A percentile compares a stretch with the other conserved stretches of the same genome.
phyloP scores from a whole-genome alignment of 2,113 vertebrate genomes.

The Salvelinus fontinalis region DNA sequence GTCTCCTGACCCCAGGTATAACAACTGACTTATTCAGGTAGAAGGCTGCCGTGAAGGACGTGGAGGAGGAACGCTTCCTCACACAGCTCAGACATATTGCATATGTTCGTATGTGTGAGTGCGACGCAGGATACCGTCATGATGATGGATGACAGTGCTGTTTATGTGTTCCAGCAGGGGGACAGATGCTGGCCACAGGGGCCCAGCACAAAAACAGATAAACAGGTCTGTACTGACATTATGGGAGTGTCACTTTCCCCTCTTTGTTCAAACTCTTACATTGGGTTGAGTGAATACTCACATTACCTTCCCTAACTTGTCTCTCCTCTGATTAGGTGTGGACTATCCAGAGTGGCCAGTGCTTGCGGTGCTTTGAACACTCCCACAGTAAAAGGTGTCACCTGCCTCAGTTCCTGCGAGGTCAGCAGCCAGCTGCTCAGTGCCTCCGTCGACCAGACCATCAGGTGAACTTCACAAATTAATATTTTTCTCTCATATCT shows the following conservation, averaged over 20 bases:
- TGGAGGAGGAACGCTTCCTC: slow-evolving; percentile 96
- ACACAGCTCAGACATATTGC: slow-evolving; percentile 94
- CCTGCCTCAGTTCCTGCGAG: slow-evolving; percentile 93
- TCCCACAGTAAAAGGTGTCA: slow-evolving; percentile 96
- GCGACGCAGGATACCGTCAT: slow-evolving; percentile 98
- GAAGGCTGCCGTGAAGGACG: slow-evolving; percentile 98
- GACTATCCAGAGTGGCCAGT: slow-evolving; percentile 98
- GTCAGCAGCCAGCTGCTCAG: slow-evolving; percentile 97
- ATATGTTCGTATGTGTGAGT: slow-evolving; percentile 60
- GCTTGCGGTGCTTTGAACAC: slow-evolving; percentile 90
- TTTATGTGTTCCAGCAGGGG: slow-evolving; percentile 97
- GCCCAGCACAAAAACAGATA: slow-evolving; percentile 93
- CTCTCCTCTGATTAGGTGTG: slow-evolving; percentile 78
- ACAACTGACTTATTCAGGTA: slow-evolving; percentile 98
- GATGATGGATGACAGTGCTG: slow-evolving; percentile 99
- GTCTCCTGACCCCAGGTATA: slow-evolving; percentile 94
- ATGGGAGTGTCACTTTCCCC: background rate
- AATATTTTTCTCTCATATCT: background rate
- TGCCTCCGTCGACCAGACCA: slow-evolving; percentile 96
- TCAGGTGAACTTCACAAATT: slow-evolving; percentile 78
- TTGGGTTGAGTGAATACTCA: too few relatives aligned
- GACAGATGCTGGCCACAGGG: slow-evolving; percentile 96
- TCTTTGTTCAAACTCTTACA: background rate
- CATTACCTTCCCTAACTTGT: too few relatives aligned
- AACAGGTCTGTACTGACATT: slow-evolving; percentile 76